Evolutionary conservation across 2,888 invertebrate genomes (phyloP).

Genomic region (Scrobipalpa costella): DNA sequence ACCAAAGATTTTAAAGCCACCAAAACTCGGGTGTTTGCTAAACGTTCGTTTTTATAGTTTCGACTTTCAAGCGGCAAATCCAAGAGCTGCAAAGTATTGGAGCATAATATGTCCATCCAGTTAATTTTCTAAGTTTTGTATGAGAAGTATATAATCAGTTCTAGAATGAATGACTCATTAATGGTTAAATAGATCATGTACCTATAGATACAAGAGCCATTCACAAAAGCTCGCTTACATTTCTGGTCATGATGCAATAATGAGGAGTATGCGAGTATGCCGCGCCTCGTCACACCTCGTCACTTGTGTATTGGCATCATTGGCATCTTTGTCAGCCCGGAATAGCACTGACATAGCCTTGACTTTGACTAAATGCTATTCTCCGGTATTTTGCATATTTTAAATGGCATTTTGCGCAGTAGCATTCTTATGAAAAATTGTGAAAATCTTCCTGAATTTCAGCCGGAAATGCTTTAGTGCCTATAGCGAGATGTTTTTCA

Average conservation of each 20-base stretch:
- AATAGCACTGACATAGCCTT: slow-evolving; percentile 38
- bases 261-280: slow-evolving; percentile 33
- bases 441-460: not conserved
- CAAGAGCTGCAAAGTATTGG: no score
- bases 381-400: not conserved
- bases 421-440: not conserved
- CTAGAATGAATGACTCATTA: not conserved
- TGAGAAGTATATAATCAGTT: not conserved
- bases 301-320: slow-evolving; percentile 37
- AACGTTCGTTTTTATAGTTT: no score
- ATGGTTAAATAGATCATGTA: not conserved
- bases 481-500: slow-evolving; percentile 36
- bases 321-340: slow-evolving; percentile 36
- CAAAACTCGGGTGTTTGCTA: no score
- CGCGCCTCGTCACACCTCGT: slow-evolving; percentile 34
- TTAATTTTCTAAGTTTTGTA: no score
- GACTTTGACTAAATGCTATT: slow-evolving; percentile 36
- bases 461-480: slow-evolving; percentile 12
- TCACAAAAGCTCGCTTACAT: slow-evolving; percentile 11
- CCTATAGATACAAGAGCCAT: slow-evolving; percentile 2
- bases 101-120: no score
- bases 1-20: no score
- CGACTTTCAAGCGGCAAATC: no score
- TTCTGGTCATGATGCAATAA: slow-evolving; percentile 31
- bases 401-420: not conserved